Base-by-base conservation (phyloP, 1,140 invertebrate species). In the Drosophila kepulauana region DNA sequence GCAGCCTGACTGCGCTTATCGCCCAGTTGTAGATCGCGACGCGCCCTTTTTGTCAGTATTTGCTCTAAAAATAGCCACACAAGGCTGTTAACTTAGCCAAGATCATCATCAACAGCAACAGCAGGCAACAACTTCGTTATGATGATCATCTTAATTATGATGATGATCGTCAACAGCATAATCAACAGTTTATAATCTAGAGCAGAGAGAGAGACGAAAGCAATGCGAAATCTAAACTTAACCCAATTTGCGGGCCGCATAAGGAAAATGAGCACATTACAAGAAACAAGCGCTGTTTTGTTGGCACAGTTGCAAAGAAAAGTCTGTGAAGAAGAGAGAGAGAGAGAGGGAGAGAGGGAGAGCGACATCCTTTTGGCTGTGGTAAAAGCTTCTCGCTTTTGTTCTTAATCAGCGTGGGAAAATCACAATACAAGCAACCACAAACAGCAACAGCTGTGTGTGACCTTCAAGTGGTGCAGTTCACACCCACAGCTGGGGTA, bases 261-360 rank as follows among this genome's bases (percentile, higher is more conserved):
- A 89, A 85, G 85, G 85, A 89, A 89, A 89, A 89, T 89, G 85
- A 89, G 85, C 85, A 89, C 85, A 90, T 89, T 81, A 79, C 85
- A 73, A 73, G 73, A 79, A 78, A 75, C 72, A 70, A 79, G 80
- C 67, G 62, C n/a, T 43, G 41, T 13, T 41, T 13, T 43, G 11
- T 13, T 43, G 41, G 80, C 66, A 33, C 59, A 70, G 54, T 38
- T 68, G 66, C 57, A 76, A 65, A 79, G 70, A 59, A 59, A 33
- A 73, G 68, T 71, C 57, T 51, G 56, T 16, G 35, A 38, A 38
- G 10, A 10, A 38, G 35, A 38, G 35, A 35, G 33, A 38, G 35
- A 43, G 2, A 13, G 41, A 7, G 41, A 5, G 7, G 5, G 41
- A 43, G 41, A 43, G 41, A 3, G 41, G n/a, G 41, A 43, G 11